Percentiles rank a stretch among this genome's conserved stretches.
phyloP scores from a whole-genome alignment of 2,113 vertebrate species.

The Peromyscus californicus region DNA sequence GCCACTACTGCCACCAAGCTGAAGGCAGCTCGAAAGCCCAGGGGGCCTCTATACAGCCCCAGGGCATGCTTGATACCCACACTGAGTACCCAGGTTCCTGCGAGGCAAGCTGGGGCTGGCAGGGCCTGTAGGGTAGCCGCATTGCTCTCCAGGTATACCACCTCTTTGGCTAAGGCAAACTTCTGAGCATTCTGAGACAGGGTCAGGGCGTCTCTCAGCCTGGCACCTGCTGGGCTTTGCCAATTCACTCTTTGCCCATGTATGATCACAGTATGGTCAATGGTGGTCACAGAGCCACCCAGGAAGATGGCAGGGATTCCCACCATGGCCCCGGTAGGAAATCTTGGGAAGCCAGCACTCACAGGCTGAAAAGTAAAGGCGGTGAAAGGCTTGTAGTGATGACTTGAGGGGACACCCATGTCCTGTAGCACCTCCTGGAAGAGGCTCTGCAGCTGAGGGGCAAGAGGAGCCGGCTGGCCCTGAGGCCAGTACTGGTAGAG shows the following conservation, averaged over 20 bases:
- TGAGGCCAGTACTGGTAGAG: slow-evolving; percentile 94
- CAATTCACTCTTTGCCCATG: slow-evolving; percentile 91
- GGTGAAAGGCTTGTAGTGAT: slow-evolving; percentile 90
- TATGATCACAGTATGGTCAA: slow-evolving; percentile 88
- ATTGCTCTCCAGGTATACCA: slow-evolving; percentile 88
- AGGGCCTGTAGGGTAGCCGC: slow-evolving; percentile 87
- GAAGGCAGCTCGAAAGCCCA: slow-evolving; percentile 86
- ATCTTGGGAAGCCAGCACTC: slow-evolving; percentile 93
- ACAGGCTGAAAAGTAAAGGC: slow-evolving; percentile 94
- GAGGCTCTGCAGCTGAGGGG: slow-evolving; percentile 73
- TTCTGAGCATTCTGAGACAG: slow-evolving; percentile 92
- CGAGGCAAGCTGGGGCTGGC: slow-evolving; percentile 91
- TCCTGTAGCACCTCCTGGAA: slow-evolving; percentile 93
- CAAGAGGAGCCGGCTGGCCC: slow-evolving; percentile 86
- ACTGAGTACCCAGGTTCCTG: slow-evolving; percentile 89
- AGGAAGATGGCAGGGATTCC: slow-evolving; percentile 95
- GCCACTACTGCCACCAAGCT: slow-evolving; percentile 86
- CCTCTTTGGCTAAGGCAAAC: slow-evolving; percentile 94
- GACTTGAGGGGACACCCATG: slow-evolving; percentile 71
- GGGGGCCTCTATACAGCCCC: slow-evolving; percentile 87
- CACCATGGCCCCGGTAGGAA: slow-evolving; percentile 91
- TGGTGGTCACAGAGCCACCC: slow-evolving; percentile 84
- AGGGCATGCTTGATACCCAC: slow-evolving; percentile 91
- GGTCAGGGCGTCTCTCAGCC: slow-evolving; percentile 90
- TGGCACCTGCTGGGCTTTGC: slow-evolving; percentile 87